phyloP scores from a whole-genome alignment of 2,797 vertebrate genomes.

The Syngnathus rostellatus region DNA sequence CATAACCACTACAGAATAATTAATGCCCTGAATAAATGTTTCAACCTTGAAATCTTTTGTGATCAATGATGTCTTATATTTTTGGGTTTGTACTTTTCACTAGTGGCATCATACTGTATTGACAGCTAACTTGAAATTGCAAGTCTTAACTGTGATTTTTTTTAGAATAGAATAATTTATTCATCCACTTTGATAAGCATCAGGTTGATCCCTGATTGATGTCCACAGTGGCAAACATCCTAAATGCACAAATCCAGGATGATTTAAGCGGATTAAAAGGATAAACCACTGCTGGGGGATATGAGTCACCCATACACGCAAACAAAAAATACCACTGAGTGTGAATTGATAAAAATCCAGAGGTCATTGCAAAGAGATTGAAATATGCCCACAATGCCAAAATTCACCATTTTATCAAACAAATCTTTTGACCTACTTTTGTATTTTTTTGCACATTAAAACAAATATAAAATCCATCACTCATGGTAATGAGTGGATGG shows the following conservation, averaged over 20 bases:
- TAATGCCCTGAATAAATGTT: too few species aligned
- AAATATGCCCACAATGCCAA: too few species aligned
- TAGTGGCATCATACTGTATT: too few species aligned
- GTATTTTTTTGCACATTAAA: neutral
- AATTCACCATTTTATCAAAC: too few species aligned
- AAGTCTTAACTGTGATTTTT: too few species aligned
- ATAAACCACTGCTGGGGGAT: conserved; percentile 20
- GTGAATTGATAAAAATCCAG: neutral
- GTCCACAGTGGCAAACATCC: conserved; percentile 24
- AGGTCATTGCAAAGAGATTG: neutral
- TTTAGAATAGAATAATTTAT: conserved; percentile 8
- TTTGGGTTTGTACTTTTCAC: too few species aligned
- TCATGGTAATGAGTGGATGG: neutral
- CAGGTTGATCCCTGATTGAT: conserved; percentile 38
- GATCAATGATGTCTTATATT: too few species aligned
- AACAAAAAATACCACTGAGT: neutral
- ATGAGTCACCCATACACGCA: conserved; percentile 10
- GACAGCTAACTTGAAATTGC: too few species aligned
- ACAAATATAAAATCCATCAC: neutral
- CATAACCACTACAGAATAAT: too few species aligned
- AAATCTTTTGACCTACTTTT: too few species aligned
- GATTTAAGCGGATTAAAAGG: conserved; percentile 38
- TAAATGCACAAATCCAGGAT: conserved; percentile 37
- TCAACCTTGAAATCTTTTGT: too few species aligned
- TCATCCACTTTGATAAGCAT: conserved; percentile 21